These are phyloP conservation scores for Cotesia congregata DNA, from an alignment of 2,888 invertebrate species.

Conservation along the genomic window DNA sequence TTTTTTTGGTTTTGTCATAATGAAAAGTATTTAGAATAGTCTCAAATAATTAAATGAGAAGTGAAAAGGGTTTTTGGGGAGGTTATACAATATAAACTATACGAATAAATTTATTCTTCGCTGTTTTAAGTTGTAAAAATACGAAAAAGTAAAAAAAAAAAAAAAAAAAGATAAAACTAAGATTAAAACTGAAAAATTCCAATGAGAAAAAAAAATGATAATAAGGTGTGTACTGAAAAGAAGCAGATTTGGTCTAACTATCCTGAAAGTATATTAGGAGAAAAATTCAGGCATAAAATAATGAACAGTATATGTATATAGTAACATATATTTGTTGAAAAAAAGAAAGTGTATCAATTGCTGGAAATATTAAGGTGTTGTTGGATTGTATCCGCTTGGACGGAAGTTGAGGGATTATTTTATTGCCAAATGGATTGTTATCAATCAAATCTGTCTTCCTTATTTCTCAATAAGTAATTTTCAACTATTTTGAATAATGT, in stretches of 20 bases:
- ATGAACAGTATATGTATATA: conserved; percentile 7
- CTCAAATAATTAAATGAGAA: neutral
- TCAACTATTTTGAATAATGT: neutral
- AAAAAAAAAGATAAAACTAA: conserved; percentile 39
- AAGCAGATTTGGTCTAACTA: neutral
- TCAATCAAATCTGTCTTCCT: conserved; percentile 8
- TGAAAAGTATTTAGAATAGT: neutral
- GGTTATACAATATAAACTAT: neutral
- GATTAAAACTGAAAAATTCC: conserved; percentile 3
- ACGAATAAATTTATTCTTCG: neutral
- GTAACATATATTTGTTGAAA: neutral
- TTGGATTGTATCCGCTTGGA: conserved; percentile 57
- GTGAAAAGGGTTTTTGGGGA: conserved; percentile 25
- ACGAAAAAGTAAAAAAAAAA: conserved; percentile 27
- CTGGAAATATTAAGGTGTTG: conserved; percentile 46
- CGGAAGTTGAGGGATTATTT: conserved; percentile 54
- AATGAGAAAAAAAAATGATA: conserved; percentile 7
- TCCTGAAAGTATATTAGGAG: neutral
- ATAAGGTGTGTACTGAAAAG: conserved; percentile 14
- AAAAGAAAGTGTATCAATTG: conserved; percentile 9
- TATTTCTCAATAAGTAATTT: neutral
- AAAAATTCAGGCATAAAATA: conserved; percentile 7
- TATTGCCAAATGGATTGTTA: conserved; percentile 40
- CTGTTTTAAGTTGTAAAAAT: neutral
- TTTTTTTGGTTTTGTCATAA: conserved; percentile 27